These are phyloP conservation scores for Heloderma charlesbogerti DNA, from an alignment of 2,113 vertebrate species.

Conservation along the genomic window DNA sequence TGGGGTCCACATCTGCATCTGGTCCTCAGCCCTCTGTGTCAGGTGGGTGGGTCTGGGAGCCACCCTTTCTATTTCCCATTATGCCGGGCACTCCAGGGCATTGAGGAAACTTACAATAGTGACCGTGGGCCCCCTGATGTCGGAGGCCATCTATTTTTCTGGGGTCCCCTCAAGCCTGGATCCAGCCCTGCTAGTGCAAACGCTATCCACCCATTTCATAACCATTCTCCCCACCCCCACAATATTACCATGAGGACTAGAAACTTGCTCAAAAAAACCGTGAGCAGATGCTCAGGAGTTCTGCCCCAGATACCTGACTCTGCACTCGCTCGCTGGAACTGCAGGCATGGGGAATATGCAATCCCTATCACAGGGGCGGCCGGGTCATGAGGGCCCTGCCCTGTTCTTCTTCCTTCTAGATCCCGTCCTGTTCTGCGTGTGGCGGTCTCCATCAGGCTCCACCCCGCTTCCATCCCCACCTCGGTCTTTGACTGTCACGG, in stretches of 20 bases:
- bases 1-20: background rate
- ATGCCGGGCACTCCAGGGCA: background rate
- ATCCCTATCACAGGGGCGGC: background rate
- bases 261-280: too few species aligned
- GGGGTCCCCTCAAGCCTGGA: background rate
- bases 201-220: background rate
- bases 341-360: background rate
- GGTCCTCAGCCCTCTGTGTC: background rate
- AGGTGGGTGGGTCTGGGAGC: background rate
- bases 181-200: background rate
- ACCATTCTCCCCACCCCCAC: background rate
- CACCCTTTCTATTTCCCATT: background rate
- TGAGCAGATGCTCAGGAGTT: background rate
- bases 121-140: background rate
- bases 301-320: background rate
- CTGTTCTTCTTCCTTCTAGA: constrained; percentile 62
- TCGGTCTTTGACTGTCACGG: constrained; percentile 66
- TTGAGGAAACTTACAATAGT: background rate
- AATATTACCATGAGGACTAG: background rate
- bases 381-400: background rate
- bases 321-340: background rate
- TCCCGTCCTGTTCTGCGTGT: constrained; percentile 79
- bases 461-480: constrained; percentile 70
- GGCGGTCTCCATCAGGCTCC: constrained; percentile 65
- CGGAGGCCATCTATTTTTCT: background rate